phyloP scores from a whole-genome alignment of 37 sponge, comb jelly and placozoan species.

The Haliclona indistincta region DNA sequence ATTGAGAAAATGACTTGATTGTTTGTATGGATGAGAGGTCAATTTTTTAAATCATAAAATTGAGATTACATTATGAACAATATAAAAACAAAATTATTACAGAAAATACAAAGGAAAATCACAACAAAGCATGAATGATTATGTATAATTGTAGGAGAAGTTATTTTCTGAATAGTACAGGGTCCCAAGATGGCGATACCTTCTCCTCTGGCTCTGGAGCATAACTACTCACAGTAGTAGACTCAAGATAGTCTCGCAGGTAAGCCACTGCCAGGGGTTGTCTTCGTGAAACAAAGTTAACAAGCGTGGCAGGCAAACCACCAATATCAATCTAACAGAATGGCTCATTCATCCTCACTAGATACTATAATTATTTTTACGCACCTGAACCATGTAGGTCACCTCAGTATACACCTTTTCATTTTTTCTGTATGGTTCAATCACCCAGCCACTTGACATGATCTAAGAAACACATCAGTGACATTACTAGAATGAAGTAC shows the following conservation, averaged over 20 bases:
- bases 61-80: too few relatives aligned
- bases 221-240: slow-evolving; percentile 1
- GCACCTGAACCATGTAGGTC: slow-evolving; percentile 74
- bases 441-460: slow-evolving; percentile 74
- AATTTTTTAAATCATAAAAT: too few relatives aligned
- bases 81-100: too few relatives aligned
- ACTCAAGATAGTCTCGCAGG: slow-evolving; percentile 69
- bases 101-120: neutral
- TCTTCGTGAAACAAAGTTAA: slow-evolving; percentile 69
- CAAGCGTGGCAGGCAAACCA: slow-evolving; percentile 40
- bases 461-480: slow-evolving; percentile 28
- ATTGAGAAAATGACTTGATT: too few relatives aligned
- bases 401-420: slow-evolving; percentile 29
- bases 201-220: too few relatives aligned
- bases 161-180: too few relatives aligned
- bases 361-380: neutral
- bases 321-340: slow-evolving; percentile 71
- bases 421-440: slow-evolving; percentile 42
- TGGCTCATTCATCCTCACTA: neutral
- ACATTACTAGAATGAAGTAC: neutral
- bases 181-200: too few relatives aligned
- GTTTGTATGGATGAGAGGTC: too few relatives aligned
- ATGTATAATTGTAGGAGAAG: neutral
- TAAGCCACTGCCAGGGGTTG: slow-evolving; percentile 86
- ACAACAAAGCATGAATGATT: neutral